phyloP scores from a whole-genome alignment of 2,113 vertebrate species.

The Naja naja region DNA sequence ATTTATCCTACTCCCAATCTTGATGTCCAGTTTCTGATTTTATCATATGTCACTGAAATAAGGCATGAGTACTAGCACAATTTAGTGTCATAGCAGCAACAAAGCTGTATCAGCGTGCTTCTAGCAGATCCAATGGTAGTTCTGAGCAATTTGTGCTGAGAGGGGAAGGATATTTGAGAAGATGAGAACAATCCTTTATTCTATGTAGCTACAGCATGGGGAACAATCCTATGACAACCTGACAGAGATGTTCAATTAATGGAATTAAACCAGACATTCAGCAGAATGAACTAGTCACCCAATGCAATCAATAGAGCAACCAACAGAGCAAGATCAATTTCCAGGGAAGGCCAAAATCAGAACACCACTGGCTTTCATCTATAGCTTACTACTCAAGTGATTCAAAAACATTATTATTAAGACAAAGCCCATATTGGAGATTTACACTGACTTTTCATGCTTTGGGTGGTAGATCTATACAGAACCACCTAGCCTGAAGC shows the following conservation, averaged over 20 bases:
- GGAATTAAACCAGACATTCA: not conserved
- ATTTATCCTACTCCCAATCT: not conserved
- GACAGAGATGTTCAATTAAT: not conserved
- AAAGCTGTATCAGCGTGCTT: not conserved
- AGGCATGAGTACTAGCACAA: not conserved
- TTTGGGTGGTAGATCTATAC: not conserved
- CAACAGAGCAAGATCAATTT: not conserved
- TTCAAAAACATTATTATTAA: not conserved
- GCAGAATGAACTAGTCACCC: not conserved
- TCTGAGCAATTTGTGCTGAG: not conserved
- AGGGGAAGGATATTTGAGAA: not conserved
- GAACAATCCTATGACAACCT: not conserved
- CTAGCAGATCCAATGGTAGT: not conserved
- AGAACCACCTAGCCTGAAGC: not conserved
- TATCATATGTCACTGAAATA: not conserved
- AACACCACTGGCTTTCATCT: not conserved
- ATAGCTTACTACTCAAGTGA: not conserved
- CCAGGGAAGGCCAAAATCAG: not conserved
- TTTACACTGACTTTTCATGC: not conserved
- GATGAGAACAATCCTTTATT: not conserved
- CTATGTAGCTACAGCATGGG: not conserved
- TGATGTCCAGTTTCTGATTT: not conserved
- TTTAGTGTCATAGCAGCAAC: not conserved
- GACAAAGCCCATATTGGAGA: not conserved
- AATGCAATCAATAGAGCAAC: not conserved